phyloP scores from a whole-genome alignment of 2,797 vertebrate genomes.

The Australoheros facetus region DNA sequence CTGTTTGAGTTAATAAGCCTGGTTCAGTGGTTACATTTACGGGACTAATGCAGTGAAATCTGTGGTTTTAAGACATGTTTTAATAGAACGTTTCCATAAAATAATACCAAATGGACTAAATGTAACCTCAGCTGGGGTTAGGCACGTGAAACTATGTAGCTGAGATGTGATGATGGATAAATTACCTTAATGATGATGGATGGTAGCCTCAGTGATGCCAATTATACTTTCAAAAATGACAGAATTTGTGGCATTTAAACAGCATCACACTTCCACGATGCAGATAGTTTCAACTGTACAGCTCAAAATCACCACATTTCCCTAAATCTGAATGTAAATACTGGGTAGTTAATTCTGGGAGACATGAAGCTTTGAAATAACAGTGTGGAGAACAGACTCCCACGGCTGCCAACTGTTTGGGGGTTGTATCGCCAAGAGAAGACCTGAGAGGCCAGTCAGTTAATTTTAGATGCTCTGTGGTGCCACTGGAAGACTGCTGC shows the following conservation, averaged over 20 bases:
- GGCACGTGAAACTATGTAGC: neutral
- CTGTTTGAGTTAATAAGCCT: neutral
- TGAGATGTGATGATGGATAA: neutral
- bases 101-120: neutral
- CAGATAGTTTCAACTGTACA: neutral
- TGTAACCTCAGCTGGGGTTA: neutral
- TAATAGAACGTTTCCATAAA: neutral
- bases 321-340: conserved; percentile 4
- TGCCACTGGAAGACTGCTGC: conserved; percentile 46
- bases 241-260: neutral
- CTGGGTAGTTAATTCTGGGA: conserved; percentile 13
- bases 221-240: neutral
- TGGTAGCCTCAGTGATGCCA: neutral
- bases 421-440: conserved; percentile 8
- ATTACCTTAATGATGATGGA: neutral
- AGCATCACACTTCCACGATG: neutral
- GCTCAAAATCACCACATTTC: conserved; percentile 18
- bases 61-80: neutral
- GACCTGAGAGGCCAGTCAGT: conserved; percentile 39
- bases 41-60: neutral
- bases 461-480: conserved; percentile 62
- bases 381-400: conserved; percentile 21
- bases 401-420: conserved; percentile 33
- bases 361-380: conserved; percentile 32
- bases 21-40: neutral